Conservation (phyloP, 1,140 invertebrate genomes). For the Sinella curviseta region DNA sequence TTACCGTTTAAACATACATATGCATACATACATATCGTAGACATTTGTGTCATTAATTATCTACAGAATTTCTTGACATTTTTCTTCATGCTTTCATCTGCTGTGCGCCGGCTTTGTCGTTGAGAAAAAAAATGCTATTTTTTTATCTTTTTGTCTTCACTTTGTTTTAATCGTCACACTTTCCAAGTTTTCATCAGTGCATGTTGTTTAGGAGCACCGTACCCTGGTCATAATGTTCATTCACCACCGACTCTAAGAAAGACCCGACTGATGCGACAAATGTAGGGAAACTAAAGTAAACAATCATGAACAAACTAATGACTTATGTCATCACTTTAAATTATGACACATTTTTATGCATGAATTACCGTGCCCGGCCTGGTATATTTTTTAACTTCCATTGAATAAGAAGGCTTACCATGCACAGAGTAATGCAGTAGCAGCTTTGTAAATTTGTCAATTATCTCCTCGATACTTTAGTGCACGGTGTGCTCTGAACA, state of each 20-base stretch:
- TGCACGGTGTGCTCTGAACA: no score
- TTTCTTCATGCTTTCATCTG: not conserved
- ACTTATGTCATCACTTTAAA: no score
- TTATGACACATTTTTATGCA: no score
- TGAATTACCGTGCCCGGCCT: no score
- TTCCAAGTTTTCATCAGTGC: not conserved
- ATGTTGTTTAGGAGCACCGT: not conserved
- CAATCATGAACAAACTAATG: no score
- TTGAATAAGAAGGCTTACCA: no score
- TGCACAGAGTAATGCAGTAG: not conserved
- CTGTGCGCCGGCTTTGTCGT: no score
- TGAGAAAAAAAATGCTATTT: not conserved
- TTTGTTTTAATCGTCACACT: not conserved
- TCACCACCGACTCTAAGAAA: no score
- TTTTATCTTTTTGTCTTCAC: not conserved
- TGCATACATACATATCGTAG: not conserved
- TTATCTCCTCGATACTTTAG: not conserved
- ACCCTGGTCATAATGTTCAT: not conserved
- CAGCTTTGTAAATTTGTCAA: not conserved
- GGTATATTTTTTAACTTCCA: no score
- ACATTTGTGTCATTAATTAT: not conserved
- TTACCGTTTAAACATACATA: not conserved
- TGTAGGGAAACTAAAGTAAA: no score
- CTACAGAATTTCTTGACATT: not conserved
- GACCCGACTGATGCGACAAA: no score